Evolutionary conservation across 2,888 invertebrate genomes (phyloP).

Genomic region (Ecdyonurus torrentis): DNA sequence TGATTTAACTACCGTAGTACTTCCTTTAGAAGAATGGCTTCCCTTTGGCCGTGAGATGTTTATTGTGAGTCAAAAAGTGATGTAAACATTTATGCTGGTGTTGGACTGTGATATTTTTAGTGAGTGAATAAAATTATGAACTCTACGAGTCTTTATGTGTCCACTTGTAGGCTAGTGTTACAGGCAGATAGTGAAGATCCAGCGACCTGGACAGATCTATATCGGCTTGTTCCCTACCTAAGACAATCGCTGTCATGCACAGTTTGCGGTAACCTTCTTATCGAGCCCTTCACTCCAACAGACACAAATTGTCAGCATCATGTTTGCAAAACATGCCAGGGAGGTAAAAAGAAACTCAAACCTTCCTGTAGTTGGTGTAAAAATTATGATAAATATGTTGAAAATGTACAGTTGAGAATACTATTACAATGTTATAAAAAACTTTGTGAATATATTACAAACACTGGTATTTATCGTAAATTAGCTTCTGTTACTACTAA

Average conservation of each 20-base stretch:
- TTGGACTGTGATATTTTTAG: background rate
- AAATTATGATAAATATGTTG: slow-evolving; percentile 63
- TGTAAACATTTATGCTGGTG: background rate
- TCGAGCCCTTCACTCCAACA: slow-evolving; percentile 64
- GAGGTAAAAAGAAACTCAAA: slow-evolving; percentile 68
- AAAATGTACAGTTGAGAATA: slow-evolving; percentile 64
- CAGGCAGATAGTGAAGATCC: slow-evolving; percentile 45
- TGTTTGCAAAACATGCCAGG: slow-evolving; percentile 69
- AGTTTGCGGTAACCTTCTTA: slow-evolving; percentile 68
- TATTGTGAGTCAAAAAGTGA: background rate
- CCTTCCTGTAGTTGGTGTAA: slow-evolving; percentile 75
- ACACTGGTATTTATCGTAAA: slow-evolving; percentile 49
- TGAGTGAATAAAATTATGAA: slow-evolving; percentile 36
- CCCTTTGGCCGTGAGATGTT: background rate
- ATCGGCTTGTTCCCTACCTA: slow-evolving; percentile 66
- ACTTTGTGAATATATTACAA: slow-evolving; percentile 66
- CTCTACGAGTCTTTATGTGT: slow-evolving; percentile 64
- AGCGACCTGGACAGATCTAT: slow-evolving; percentile 63
- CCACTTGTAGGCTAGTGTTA: slow-evolving; percentile 63
- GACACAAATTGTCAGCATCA: slow-evolving; percentile 73
- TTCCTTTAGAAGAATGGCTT: background rate
- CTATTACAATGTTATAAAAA: slow-evolving; percentile 78
- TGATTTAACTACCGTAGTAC: background rate
- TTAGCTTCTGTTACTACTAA: slow-evolving; percentile 30
- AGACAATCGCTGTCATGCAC: slow-evolving; percentile 77